Evolutionary conservation across 1,140 invertebrate species (phyloP).

Genomic region (Drosophila simulans): DNA sequence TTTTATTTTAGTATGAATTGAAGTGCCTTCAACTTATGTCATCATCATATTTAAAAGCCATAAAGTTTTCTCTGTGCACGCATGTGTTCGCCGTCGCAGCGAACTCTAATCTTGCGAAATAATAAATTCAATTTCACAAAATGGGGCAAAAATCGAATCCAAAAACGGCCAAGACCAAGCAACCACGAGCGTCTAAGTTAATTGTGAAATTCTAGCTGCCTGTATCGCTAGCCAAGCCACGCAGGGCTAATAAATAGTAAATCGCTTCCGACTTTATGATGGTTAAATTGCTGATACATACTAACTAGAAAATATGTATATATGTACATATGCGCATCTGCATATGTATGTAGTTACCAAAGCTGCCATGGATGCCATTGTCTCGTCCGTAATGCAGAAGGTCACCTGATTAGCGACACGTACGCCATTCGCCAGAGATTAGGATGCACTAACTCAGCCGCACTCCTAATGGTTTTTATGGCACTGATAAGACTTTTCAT

Average conservation of each 20-base stretch:
- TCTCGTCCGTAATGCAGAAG: background rate
- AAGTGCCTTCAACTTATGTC: background rate
- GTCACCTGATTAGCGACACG: constrained; percentile 28
- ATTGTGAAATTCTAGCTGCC: constrained; percentile 72
- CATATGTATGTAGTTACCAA: no score
- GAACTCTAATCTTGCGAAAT: constrained; percentile 66
- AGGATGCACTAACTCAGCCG: background rate
- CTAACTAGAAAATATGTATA: no score
- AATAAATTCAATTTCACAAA: constrained; percentile 80
- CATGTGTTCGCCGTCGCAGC: constrained; percentile 28
- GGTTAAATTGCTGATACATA: background rate
- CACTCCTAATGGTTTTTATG: constrained; percentile 7
- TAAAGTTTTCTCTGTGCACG: constrained; percentile 11
- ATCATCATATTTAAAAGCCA: background rate
- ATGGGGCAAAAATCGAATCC: constrained; percentile 44
- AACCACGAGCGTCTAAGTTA: constrained; percentile 43
- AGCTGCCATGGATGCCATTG: no score
- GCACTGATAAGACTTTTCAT: background rate
- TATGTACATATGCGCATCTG: no score
- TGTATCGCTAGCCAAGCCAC: constrained; percentile 2
- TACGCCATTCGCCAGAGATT: constrained; percentile 20
- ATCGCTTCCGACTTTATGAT: constrained; percentile 13
- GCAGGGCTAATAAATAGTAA: background rate
- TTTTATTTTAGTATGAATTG: background rate
- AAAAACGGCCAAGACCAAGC: constrained; percentile 48